phyloP scores from a whole-genome alignment of 92 coral and sea anemone genomes.

The Zoanthus solanderi region DNA sequence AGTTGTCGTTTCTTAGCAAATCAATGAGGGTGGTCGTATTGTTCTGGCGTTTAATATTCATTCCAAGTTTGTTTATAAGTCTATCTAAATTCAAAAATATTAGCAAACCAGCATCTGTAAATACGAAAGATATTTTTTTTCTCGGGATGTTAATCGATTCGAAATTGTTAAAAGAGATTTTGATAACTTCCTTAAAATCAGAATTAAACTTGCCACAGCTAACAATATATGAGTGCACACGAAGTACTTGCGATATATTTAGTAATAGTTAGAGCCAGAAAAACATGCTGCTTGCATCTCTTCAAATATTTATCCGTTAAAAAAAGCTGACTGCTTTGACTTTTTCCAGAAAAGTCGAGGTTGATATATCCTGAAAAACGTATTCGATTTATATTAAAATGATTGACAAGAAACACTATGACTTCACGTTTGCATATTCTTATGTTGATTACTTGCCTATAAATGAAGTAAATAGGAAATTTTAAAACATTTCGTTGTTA shows the following conservation, averaged over 20 bases:
- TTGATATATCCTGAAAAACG: neutral
- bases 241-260: neutral
- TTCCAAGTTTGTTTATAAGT: too few species aligned
- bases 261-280: neutral
- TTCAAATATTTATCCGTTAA: constrained; percentile 1
- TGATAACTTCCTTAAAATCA: constrained; percentile 2
- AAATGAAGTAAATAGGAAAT: neutral
- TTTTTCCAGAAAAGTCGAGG: neutral
- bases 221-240: neutral
- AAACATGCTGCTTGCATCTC: neutral
- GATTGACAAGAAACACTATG: constrained; percentile 3
- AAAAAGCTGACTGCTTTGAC: neutral
- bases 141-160: too few species aligned
- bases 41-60: too few species aligned
- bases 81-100: too few species aligned
- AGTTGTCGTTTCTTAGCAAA: too few species aligned
- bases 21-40: too few species aligned
- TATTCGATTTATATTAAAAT: neutral
- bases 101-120: too few species aligned
- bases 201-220: neutral
- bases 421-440: neutral
- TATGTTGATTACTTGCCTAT: neutral
- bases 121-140: too few species aligned
- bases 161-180: neutral
- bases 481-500: neutral